phyloP scores from a whole-genome alignment of 2,888 invertebrate genomes.

The Uropetala carovei region DNA sequence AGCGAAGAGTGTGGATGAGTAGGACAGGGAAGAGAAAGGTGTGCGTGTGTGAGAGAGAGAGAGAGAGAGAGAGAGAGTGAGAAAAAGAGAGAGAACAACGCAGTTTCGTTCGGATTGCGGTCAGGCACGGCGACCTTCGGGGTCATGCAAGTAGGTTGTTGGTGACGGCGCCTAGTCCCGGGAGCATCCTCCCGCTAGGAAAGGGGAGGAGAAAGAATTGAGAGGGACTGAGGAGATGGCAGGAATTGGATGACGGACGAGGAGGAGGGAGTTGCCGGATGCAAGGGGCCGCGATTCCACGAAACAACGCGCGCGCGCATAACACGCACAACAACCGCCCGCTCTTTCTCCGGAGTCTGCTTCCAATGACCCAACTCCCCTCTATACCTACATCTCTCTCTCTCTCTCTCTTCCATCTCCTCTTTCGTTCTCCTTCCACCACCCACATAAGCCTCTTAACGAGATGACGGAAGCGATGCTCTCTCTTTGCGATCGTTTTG shows the following conservation, averaged over 20 bases:
- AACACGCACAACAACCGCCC: too few relatives aligned
- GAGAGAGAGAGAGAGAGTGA: not conserved
- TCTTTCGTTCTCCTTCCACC: not conserved
- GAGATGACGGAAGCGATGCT: too few relatives aligned
- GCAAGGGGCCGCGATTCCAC: not conserved
- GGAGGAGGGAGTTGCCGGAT: slow-evolving; percentile 23
- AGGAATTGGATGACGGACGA: too few relatives aligned
- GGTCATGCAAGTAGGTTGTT: slow-evolving; percentile 60
- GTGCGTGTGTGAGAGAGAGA: not conserved
- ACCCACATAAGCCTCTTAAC: too few relatives aligned
- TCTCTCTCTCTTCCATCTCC: not conserved
- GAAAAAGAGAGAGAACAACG: slow-evolving; percentile 8
- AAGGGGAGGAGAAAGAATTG: not conserved
- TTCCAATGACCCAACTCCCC: not conserved
- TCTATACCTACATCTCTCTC: not conserved
- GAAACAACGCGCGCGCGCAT: not conserved
- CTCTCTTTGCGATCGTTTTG: too few relatives aligned
- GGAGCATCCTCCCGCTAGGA: not conserved
- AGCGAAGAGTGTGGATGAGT: not conserved
- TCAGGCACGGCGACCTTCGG: slow-evolving; percentile 62
- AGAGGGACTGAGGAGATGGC: not conserved
- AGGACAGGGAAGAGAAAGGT: not conserved
- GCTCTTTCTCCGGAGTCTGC: not conserved
- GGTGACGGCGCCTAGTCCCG: slow-evolving; percentile 9
- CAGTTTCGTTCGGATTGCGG: slow-evolving; percentile 43